These are phyloP conservation scores for Leucophenga maculata DNA, from an alignment of 2,888 invertebrate genomes.

Conservation along the genomic window DNA sequence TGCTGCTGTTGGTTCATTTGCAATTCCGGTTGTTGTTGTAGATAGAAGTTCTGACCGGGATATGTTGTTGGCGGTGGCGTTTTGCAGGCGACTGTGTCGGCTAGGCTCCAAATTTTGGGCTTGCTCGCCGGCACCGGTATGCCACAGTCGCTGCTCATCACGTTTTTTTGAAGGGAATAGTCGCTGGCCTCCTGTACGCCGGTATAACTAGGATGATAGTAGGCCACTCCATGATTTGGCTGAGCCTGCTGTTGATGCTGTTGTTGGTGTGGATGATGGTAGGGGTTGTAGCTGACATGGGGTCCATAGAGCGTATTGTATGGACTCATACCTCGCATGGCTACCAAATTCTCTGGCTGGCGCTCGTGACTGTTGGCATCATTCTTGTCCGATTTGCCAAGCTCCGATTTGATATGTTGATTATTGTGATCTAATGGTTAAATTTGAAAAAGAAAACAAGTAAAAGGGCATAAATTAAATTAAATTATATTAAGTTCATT, in stretches of 20 bases:
- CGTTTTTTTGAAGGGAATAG: conserved; percentile 73
- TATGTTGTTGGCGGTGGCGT: conserved; percentile 67
- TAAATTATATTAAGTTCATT: conserved; percentile 39
- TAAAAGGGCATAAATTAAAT: conserved; percentile 47
- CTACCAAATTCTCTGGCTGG: conserved; percentile 74
- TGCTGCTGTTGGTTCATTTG: conserved; percentile 58
- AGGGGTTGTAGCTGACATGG: conserved; percentile 53
- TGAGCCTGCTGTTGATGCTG: conserved; percentile 48
- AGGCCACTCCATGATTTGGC: conserved; percentile 56
- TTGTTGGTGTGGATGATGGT: conserved; percentile 75
- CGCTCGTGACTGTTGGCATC: conserved; percentile 84
- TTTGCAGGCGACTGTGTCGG: conserved; percentile 93
- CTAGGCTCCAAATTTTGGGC: conserved; percentile 94
- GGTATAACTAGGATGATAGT: conserved; percentile 54
- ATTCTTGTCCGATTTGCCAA: conserved; percentile 76
- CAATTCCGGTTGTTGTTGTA: conserved; percentile 51
- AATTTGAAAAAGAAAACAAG: conserved; percentile 39
- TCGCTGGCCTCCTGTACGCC: conserved; percentile 74
- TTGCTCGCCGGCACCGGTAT: conserved; percentile 90
- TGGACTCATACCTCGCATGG: conserved; percentile 53
- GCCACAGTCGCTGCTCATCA: conserved; percentile 83
- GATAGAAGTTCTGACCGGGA: conserved; percentile 69
- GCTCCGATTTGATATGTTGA: conserved; percentile 76
- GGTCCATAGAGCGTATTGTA: conserved; percentile 52
- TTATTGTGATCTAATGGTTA: conserved; percentile 57